Base-by-base conservation (phyloP, 53 echinoderm and acorn worm species). In the Apostichopus leukothele region DNA sequence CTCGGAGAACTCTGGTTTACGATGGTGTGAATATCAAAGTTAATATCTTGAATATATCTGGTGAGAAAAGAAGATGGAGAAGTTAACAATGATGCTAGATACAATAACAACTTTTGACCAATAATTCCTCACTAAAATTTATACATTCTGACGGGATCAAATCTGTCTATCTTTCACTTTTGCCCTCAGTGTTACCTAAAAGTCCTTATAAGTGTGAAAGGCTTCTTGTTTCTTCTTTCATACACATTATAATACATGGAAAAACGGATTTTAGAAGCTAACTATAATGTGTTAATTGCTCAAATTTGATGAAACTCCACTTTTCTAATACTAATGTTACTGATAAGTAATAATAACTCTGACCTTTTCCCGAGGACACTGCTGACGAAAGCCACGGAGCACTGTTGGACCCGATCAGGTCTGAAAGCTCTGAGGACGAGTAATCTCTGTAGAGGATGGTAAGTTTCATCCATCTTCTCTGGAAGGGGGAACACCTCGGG, bases 401-500 rank as follows among this genome's bases (percentile, higher is more conserved):
- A 96, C 52, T 99, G 99, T 91, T 91, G 94, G 74, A 99, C 93
- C 12, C 99, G 90, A 57, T 99, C 99, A 1, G 96, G 94, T 16
- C 96, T 88, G 84, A 99, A 99, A 4, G 99, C 99, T 13, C 99
- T 63, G 9, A 96, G 59, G 10, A 99, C 96, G 84, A 99, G 89
- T 39, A 99, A 83, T 27, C 96, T 90, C 92, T 99, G 99, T 77
- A 99, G 91, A 16, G 99, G 99, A 53, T 93, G 93, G 86, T 93
- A 99, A 1, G 83, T 83, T 3, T 99, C 99, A 39, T 99, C 96
- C 99, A 99, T 99, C 90, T 94, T 99, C 93, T 99, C 99, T 1
- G 99, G 99, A 19, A 99, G 78, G 10, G 94, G 92, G 54, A 89
- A 89, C 6, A 79, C 91, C 78, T 99, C 99, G 9, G 99, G 99